phyloP scores from a whole-genome alignment of 2,113 vertebrate genomes.

The Chlamydotis undulata region DNA sequence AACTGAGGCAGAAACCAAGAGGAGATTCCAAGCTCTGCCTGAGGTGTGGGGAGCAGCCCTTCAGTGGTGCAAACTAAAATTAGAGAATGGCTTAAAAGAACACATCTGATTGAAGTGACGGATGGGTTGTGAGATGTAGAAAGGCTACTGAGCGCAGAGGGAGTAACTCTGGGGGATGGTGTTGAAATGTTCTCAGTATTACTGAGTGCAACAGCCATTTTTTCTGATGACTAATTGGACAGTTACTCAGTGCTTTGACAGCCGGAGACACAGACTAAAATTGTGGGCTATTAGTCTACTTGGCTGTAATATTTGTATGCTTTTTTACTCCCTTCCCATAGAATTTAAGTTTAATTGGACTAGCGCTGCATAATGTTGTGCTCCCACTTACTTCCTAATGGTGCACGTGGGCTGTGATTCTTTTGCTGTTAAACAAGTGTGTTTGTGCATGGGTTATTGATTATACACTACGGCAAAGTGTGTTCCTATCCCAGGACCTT shows the following conservation, averaged over 20 bases:
- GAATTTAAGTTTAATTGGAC: constrained; percentile 62
- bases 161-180: constrained; percentile 31
- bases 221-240: constrained; percentile 63
- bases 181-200: constrained; percentile 14
- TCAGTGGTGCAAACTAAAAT: not conserved
- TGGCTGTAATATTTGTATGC: constrained; percentile 59
- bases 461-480: not conserved
- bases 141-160: not conserved
- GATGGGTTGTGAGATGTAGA: not conserved
- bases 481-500: not conserved
- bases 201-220: constrained; percentile 20
- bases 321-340: constrained; percentile 53
- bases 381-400: constrained; percentile 64
- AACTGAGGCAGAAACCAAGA: not conserved
- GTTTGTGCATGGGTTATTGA: constrained; percentile 28
- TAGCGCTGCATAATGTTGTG: constrained; percentile 53
- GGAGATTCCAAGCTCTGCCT: not conserved
- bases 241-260: constrained; percentile 66
- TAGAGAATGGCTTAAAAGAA: not conserved
- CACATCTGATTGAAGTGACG: not conserved
- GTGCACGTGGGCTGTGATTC: constrained; percentile 31
- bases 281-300: constrained; percentile 63
- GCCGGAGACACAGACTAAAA: constrained; percentile 46
- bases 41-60: rapidly evolving
- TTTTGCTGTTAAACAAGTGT: constrained; percentile 28